phyloP scores from a whole-genome alignment of 1,140 invertebrate genomes.

The Dryas iulia region DNA sequence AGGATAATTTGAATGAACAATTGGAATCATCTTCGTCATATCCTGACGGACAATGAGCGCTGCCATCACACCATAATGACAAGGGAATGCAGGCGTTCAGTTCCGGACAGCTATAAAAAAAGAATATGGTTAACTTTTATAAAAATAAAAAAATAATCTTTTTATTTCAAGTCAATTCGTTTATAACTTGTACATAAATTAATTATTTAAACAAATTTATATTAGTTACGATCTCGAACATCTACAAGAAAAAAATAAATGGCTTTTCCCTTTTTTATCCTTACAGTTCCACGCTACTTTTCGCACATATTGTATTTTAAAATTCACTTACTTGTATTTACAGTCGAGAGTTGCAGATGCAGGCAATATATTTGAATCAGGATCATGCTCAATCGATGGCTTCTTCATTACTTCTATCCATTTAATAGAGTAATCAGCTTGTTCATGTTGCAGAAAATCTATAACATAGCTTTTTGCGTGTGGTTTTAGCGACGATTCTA shows the following conservation, averaged over 20 bases:
- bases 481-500: conserved; percentile 78
- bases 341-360: conserved; percentile 84
- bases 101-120: conserved; percentile 87
- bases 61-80: conserved; percentile 93
- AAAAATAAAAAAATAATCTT: not conserved
- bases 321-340: conserved; percentile 83
- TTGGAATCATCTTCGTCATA: conserved; percentile 90
- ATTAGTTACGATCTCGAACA: no score
- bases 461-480: conserved; percentile 86
- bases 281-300: no score
- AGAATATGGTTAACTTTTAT: conserved; percentile 16
- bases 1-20: conserved; percentile 85
- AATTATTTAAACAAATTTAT: no score
- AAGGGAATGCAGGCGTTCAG: conserved; percentile 93
- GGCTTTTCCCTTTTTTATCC: no score
- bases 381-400: conserved; percentile 79
- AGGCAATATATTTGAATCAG: conserved; percentile 81
- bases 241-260: no score
- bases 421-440: conserved; percentile 85
- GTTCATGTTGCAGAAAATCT: conserved; percentile 86
- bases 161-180: no score
- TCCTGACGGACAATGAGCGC: conserved; percentile 90
- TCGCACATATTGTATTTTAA: not conserved
- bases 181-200: no score
- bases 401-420: conserved; percentile 91